phyloP scores from a whole-genome alignment of 2,113 vertebrate species.

The Corythoichthys haematopterus region DNA sequence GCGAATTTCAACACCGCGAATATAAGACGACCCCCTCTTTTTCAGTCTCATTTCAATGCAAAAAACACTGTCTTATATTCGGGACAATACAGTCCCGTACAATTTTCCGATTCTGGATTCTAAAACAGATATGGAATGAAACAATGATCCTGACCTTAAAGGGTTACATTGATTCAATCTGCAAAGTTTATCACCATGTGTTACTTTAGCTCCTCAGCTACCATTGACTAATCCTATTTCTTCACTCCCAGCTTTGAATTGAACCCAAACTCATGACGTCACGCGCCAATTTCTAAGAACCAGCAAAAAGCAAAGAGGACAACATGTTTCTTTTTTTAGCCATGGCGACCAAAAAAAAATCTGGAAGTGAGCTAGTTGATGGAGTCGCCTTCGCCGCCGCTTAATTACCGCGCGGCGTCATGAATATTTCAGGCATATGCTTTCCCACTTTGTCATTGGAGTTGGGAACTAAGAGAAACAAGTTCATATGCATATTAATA shows the following conservation, averaged over 20 bases:
- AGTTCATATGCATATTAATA: conserved; percentile 76
- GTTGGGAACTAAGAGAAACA: conserved; percentile 78
- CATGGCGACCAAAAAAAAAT: not conserved
- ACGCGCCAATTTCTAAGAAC: not conserved
- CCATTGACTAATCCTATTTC: too few species aligned
- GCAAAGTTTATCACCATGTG: too few species aligned
- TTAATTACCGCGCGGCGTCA: conserved; percentile 77
- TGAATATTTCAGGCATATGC: conserved; percentile 81
- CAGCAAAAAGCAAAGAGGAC: not conserved
- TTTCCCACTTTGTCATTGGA: conserved; percentile 78
- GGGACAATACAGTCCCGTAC: too few species aligned
- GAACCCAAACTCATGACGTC: not conserved
- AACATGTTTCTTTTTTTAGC: not conserved
- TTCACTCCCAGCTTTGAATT: not conserved
- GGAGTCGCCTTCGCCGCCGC: conserved; percentile 62
- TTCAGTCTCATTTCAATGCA: too few species aligned
- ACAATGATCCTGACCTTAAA: too few species aligned
- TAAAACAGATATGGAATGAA: too few species aligned
- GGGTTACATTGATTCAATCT: too few species aligned
- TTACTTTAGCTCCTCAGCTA: too few species aligned
- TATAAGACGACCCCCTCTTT: too few species aligned
- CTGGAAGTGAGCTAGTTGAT: conserved; percentile 36
- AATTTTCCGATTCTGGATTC: too few species aligned
- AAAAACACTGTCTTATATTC: too few species aligned
- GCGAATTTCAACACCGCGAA: too few species aligned